phyloP scores from a whole-genome alignment of 2,888 invertebrate species.

The Eristalis pertinax region DNA sequence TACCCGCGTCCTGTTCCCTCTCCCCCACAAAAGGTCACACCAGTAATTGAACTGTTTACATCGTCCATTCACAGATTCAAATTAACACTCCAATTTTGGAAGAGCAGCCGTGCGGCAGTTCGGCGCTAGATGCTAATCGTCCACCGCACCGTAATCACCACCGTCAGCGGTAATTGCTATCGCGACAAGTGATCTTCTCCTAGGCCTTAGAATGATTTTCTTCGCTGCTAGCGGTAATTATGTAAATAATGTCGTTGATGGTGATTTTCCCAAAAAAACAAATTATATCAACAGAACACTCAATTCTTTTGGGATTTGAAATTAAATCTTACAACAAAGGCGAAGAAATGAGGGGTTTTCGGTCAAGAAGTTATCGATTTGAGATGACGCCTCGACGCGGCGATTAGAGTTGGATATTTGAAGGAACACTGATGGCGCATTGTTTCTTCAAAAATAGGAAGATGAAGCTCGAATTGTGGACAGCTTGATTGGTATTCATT shows the following conservation, averaged over 20 bases:
- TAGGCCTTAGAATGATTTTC: not conserved
- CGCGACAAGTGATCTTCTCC: slow-evolving; percentile 6
- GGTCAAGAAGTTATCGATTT: not conserved
- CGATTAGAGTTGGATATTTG: not conserved
- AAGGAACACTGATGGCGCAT: not conserved
- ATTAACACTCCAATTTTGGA: slow-evolving; percentile 32
- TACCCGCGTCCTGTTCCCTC: slow-evolving; percentile 26
- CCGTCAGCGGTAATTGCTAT: slow-evolving; percentile 28
- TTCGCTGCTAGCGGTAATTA: slow-evolving; percentile 10
- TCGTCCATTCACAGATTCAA: slow-evolving; percentile 1
- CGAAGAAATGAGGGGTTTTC: not conserved
- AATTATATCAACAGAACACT: not conserved
- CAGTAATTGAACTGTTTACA: slow-evolving; percentile 1
- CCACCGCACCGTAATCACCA: not conserved
- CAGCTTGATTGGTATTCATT: not conserved
- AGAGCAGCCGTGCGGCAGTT: not conserved
- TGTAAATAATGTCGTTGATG: slow-evolving; percentile 26
- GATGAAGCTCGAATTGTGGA: not conserved
- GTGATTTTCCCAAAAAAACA: not conserved
- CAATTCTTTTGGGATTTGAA: not conserved
- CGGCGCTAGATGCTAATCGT: slow-evolving; percentile 23
- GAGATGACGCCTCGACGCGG: not conserved
- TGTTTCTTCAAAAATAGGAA: not conserved
- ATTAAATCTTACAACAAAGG: not conserved
- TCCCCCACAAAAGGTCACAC: not conserved